Conservation (phyloP, 2,797 vertebrate species). For the Sandelia bainsii region DNA sequence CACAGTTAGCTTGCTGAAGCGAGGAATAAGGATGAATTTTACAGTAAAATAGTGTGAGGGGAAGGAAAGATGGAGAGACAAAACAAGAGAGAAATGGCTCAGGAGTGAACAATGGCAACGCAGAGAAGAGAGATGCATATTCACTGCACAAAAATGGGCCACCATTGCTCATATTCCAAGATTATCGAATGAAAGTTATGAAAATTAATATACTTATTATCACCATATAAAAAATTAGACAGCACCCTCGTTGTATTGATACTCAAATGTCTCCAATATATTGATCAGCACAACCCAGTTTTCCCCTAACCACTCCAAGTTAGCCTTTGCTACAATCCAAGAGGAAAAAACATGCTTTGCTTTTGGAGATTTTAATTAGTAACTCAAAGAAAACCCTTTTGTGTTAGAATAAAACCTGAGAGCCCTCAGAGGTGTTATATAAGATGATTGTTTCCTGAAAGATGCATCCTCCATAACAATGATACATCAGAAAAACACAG, state of each 20-base stretch:
- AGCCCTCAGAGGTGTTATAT: slow-evolving; percentile 26
- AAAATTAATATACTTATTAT: slow-evolving; percentile 84
- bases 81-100: slow-evolving; percentile 58
- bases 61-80: slow-evolving; percentile 64
- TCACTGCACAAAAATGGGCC: slow-evolving; percentile 59
- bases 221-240: slow-evolving; percentile 80
- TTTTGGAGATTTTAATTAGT: slow-evolving; percentile 33
- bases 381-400: slow-evolving; percentile 13
- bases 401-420: not conserved
- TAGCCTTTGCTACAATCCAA: slow-evolving; percentile 11
- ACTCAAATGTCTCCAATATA: slow-evolving; percentile 77
- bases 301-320: slow-evolving; percentile 26
- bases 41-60: slow-evolving; percentile 71
- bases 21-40: slow-evolving; percentile 76
- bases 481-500: slow-evolving; percentile 53
- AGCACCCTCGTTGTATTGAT: slow-evolving; percentile 63
- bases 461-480: slow-evolving; percentile 40
- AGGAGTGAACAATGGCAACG: slow-evolving; percentile 73
- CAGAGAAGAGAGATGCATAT: slow-evolving; percentile 67
- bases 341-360: slow-evolving; percentile 9
- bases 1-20: slow-evolving; percentile 77
- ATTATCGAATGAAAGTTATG: slow-evolving; percentile 76
- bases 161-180: slow-evolving; percentile 75
- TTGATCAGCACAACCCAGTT: slow-evolving; percentile 71
- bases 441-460: slow-evolving; percentile 29